Evolutionary conservation across 1,140 invertebrate species (phyloP).

Genomic region (Hycleus cichorii): DNA sequence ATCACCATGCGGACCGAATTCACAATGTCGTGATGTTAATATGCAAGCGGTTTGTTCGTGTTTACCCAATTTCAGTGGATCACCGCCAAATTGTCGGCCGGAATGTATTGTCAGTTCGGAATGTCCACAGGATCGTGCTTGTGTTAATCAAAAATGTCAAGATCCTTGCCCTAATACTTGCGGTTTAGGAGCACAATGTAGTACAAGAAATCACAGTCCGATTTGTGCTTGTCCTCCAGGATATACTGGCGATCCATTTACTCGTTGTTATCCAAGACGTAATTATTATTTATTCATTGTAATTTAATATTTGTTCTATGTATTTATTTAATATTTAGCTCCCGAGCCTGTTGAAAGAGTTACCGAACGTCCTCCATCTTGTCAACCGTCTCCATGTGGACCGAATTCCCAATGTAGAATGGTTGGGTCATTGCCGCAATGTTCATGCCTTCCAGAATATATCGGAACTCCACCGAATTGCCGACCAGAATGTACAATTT

Average conservation of each 20-base stretch:
- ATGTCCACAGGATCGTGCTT: constrained; percentile 54
- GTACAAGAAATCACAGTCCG: constrained; percentile 50
- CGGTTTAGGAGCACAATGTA: constrained; percentile 53
- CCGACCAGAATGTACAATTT: constrained; percentile 64
- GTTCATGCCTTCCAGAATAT: constrained; percentile 67
- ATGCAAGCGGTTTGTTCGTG: constrained; percentile 57
- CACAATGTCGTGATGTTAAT: constrained; percentile 52
- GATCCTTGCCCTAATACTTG: constrained; percentile 59
- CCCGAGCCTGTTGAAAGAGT: constrained; percentile 25
- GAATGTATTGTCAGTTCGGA: constrained; percentile 57
- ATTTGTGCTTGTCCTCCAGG: constrained; percentile 66
- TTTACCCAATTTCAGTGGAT: constrained; percentile 51
- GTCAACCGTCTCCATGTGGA: constrained; percentile 71
- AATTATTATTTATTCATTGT: constrained; percentile 21
- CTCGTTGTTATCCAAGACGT: constrained; percentile 46
- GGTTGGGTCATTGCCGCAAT: constrained; percentile 60
- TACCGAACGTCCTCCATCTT: constrained; percentile 60
- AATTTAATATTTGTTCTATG: not conserved
- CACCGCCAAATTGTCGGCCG: constrained; percentile 53
- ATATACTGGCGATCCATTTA: constrained; percentile 69
- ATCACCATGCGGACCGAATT: constrained; percentile 59
- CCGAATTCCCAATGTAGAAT: constrained; percentile 72
- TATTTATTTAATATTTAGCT: constrained; percentile 15
- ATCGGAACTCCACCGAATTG: constrained; percentile 69
- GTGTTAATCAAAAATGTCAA: constrained; percentile 53